These are phyloP conservation scores for Podarcis cretensis DNA, from an alignment of 2,113 vertebrate genomes.

Conservation along the genomic window DNA sequence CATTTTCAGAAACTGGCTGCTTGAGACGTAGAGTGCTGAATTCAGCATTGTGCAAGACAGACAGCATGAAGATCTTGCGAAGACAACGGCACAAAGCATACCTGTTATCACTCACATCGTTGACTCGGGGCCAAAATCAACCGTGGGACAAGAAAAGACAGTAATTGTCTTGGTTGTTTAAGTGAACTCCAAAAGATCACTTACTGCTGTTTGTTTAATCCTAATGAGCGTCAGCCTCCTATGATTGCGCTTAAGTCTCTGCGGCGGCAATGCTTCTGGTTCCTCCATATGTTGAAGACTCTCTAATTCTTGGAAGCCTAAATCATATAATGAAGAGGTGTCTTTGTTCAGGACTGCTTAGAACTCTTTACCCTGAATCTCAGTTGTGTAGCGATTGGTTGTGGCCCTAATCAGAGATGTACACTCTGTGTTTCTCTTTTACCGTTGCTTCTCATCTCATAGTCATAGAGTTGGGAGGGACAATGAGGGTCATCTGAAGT, in stretches of 20 bases:
- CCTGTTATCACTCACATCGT: slow-evolving; percentile 15
- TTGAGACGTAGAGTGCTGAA: background rate
- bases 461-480: too few species aligned
- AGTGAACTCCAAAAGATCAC: background rate
- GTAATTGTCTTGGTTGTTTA: background rate
- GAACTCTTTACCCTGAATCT: background rate
- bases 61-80: background rate
- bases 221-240: background rate
- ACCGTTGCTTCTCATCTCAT: background rate
- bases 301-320: background rate
- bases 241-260: background rate
- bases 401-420: background rate
- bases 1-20: background rate
- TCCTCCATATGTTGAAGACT: background rate
- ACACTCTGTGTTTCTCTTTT: background rate
- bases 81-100: slow-evolving; percentile 15
- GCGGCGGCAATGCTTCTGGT: background rate
- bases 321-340: background rate
- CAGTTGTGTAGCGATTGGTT: background rate
- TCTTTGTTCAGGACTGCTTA: background rate
- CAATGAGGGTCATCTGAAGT: too few species aligned
- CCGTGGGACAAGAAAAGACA: background rate
- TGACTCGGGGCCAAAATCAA: slow-evolving; percentile 28
- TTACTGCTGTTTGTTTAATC: slow-evolving; percentile 3
- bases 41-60: background rate